Evolutionary conservation across 2,113 vertebrate genomes (phyloP).

Genomic region (Antechinus stuartii): DNA sequence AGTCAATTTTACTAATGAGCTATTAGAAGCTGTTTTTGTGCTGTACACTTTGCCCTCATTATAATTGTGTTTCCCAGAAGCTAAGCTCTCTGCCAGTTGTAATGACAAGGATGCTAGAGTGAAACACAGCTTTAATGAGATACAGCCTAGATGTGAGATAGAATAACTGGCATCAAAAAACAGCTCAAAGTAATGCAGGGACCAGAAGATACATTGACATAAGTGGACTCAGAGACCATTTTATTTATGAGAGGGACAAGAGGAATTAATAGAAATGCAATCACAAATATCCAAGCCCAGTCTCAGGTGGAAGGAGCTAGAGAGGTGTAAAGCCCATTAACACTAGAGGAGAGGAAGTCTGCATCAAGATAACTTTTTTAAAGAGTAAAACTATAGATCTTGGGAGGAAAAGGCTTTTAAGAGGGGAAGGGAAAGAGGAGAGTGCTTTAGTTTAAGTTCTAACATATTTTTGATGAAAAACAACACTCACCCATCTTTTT

Average conservation of each 20-base stretch:
- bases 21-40: constrained; percentile 82
- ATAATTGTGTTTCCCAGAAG: constrained; percentile 78
- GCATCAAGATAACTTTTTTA: not conserved
- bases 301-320: not conserved
- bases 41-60: constrained; percentile 83
- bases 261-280: not conserved
- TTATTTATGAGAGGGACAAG: constrained; percentile 43
- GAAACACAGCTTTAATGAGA: constrained; percentile 80
- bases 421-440: constrained; percentile 3
- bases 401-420: not conserved
- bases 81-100: constrained; percentile 72
- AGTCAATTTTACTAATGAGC: constrained; percentile 83
- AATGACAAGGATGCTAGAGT: constrained; percentile 78
- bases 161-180: constrained; percentile 72
- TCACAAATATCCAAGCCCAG: not conserved
- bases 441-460: not conserved
- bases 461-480: constrained; percentile 5
- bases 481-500: constrained; percentile 41
- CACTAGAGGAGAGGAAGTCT: not conserved
- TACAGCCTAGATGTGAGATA: constrained; percentile 69
- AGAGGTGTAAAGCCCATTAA: not conserved
- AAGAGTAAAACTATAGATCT: not conserved
- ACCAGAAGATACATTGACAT: not conserved
- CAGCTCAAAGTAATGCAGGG: constrained; percentile 70
- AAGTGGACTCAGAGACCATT: constrained; percentile 20